phyloP scores from a whole-genome alignment of 2,888 invertebrate genomes.

The Drosophila paramelanica region DNA sequence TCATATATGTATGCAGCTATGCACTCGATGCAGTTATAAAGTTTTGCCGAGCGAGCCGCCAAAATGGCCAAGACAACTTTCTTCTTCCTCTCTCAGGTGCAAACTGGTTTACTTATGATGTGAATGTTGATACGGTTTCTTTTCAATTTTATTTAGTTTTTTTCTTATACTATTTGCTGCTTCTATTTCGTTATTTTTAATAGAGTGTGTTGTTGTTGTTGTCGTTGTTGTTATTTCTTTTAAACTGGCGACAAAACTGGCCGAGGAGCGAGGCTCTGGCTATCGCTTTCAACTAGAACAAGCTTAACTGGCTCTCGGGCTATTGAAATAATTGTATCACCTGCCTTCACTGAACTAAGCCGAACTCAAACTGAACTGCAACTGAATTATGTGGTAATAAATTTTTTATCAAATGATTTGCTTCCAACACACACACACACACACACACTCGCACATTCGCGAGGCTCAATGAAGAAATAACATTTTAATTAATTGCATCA shows the following conservation, averaged over 20 bases:
- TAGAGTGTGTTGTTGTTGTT: slow-evolving; percentile 37
- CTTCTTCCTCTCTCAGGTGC: slow-evolving; percentile 81
- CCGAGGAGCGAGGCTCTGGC: slow-evolving; percentile 38
- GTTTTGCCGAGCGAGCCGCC: slow-evolving; percentile 56
- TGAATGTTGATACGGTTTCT: slow-evolving; percentile 80
- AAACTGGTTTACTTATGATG: slow-evolving; percentile 81
- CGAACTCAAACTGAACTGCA: slow-evolving; percentile 23
- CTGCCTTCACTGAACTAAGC: slow-evolving; percentile 33
- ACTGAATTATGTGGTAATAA: slow-evolving; percentile 76
- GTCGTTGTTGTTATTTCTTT: slow-evolving; percentile 5
- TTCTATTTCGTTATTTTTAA: slow-evolving; percentile 70
- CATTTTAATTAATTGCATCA: slow-evolving; percentile 78
- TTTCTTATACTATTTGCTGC: slow-evolving; percentile 43
- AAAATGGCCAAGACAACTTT: slow-evolving; percentile 81
- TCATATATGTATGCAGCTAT: slow-evolving; percentile 41
- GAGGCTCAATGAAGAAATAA: slow-evolving; percentile 75
- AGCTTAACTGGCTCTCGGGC: slow-evolving; percentile 71
- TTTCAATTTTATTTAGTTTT: slow-evolving; percentile 60
- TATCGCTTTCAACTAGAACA: slow-evolving; percentile 80
- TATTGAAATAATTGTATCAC: slow-evolving; percentile 76
- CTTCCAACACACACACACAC: slow-evolving; percentile 36
- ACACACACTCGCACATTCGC: slow-evolving; percentile 3
- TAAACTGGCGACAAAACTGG: slow-evolving; percentile 65
- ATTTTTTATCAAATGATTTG: slow-evolving; percentile 73
- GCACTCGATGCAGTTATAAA: slow-evolving; percentile 64